Conservation (phyloP, 2,113 vertebrate genomes). For the Lutjanus erythropterus region DNA sequence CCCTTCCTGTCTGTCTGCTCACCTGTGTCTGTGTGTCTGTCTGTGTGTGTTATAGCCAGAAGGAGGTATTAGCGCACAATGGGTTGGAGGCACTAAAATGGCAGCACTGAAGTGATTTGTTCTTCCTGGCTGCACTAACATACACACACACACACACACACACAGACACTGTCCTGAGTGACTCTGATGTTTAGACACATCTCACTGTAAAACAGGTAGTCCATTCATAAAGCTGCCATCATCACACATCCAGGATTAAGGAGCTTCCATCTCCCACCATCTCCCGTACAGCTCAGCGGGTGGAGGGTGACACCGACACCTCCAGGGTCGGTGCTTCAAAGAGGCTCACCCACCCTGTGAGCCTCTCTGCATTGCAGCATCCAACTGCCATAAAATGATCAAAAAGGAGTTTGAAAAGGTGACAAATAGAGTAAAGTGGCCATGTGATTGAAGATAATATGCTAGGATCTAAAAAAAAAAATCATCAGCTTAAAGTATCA, state of each 20-base stretch:
- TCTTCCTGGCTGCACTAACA: neutral
- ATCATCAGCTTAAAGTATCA: too few relatives aligned
- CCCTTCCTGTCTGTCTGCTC: constrained; percentile 14
- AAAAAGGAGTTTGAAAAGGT: neutral
- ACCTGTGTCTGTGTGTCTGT: constrained; percentile 21
- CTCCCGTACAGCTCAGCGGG: neutral
- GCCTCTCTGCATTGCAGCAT: neutral
- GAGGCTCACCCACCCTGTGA: neutral
- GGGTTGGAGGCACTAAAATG: constrained; percentile 23
- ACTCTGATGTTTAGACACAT: neutral
- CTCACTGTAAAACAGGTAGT: neutral
- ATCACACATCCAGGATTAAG: constrained; percentile 11
- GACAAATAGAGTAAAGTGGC: neutral
- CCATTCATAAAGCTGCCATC: constrained; percentile 1
- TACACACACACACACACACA: neutral
- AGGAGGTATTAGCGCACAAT: constrained; percentile 27
- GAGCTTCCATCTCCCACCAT: neutral
- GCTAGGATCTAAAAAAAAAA: neutral
- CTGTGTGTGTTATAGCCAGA: neutral
- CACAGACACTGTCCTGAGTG: neutral
- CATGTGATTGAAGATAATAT: neutral
- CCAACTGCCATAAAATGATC: neutral
- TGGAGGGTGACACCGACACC: constrained; percentile 20
- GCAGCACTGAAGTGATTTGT: constrained; percentile 3
- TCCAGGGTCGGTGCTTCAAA: constrained; percentile 11